Percentiles rank a stretch among this genome's conserved stretches.
phyloP scores from a whole-genome alignment of 2,797 vertebrate genomes.

The Liasis olivaceus region DNA sequence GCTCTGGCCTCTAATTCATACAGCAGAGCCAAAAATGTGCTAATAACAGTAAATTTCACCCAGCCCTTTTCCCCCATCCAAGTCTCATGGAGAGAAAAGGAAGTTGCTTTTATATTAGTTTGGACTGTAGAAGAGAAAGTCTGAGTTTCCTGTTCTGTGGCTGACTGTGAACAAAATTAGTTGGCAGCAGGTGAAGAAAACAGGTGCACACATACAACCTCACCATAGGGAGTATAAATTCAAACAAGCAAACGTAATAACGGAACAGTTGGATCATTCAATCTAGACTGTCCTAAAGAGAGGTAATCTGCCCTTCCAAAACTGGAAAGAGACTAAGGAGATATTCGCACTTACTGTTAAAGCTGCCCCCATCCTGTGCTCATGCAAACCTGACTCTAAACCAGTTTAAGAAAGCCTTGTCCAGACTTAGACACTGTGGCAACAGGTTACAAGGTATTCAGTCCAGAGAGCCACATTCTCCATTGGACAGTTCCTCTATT shows the following conservation, averaged over 20 bases:
- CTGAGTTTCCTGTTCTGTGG: background rate
- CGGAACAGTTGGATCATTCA: background rate
- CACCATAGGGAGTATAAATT: background rate
- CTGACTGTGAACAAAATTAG: background rate
- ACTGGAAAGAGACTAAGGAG: background rate
- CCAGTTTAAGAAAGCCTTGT: background rate
- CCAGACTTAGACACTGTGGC: background rate
- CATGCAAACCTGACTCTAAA: background rate
- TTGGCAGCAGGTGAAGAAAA: background rate
- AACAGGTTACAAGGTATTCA: background rate
- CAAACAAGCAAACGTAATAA: background rate
- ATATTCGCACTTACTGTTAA: background rate
- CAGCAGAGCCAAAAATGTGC: background rate
- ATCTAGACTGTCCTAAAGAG: background rate
- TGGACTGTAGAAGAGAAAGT: slow-evolving; percentile 3
- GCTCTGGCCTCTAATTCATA: slow-evolving; percentile 14
- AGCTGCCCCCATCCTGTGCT: background rate
- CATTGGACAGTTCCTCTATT: background rate
- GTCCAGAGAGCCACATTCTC: background rate
- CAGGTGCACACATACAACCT: background rate
- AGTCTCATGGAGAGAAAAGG: background rate
- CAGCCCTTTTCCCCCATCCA: background rate
- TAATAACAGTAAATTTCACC: slow-evolving; percentile 20
- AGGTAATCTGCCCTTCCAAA: background rate
- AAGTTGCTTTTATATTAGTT: background rate